Evolutionary conservation across 1,140 invertebrate species (phyloP), one percentile per base, ranked within the genome.

Genomic region (Drosophila murphyi): DNA sequence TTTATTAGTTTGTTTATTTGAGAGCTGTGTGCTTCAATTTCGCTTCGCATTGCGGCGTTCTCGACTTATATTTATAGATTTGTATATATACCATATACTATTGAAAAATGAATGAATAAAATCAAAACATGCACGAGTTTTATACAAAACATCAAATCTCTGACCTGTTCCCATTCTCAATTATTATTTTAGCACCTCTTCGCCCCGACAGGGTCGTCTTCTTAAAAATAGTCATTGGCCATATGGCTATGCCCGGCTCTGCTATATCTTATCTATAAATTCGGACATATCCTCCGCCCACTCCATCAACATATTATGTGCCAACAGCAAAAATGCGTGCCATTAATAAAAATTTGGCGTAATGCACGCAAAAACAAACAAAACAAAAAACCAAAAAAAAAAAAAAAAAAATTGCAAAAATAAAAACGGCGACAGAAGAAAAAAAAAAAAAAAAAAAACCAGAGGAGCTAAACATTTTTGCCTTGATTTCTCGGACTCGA

Each of bases 1-100:
- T 88, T 83, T 80, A 83, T 88, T 80, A 72, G 76, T 89, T 72
- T 89, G 85, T 89, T 89, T 89, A 89, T 89, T 76, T 77, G 50
- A 72, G 72, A 82, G 69, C 61, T 70, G 57, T 65, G 51, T 65
- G 45, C 34, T 50, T 59, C 60, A 62, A 65, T 69, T 41, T 74
- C 20, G 20, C 47, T 54, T 65, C 60, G 32, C 45, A 64, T 57
- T 60, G 55, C 37, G 29, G 52, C 28, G 8, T 2, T 51, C 12
- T 3, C 31, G n/a, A 7, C 47, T 37, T 56, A 57, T 76, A 73
- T 73, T 76, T 74, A 73, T 77, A 77, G 59, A 59, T 68, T 57
- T 20, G 5, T 61, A 48, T 69, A 35, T 55, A 55, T 70, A 47
- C 6, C 54, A 50, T 43, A 10, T n/a, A 43, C 20, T 35, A 57